These are phyloP conservation scores for Lasius platythorax DNA, from an alignment of 2,888 invertebrate genomes.

Conservation along the genomic window DNA sequence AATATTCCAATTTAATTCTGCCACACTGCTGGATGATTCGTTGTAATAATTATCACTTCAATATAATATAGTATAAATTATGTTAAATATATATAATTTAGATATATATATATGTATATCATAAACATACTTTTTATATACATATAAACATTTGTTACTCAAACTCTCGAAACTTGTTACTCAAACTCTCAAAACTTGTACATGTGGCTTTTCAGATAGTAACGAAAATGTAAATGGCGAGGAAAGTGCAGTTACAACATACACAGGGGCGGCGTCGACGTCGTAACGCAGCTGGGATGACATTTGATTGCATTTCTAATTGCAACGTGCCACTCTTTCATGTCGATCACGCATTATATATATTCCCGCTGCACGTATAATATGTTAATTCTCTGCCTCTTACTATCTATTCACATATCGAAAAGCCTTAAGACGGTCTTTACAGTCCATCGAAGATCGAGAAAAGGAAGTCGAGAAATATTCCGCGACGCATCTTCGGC, in stretches of 20 bases:
- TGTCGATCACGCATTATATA: not conserved
- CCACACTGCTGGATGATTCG: not conserved
- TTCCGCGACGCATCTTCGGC: not conserved
- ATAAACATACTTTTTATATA: not conserved
- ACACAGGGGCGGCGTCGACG: not conserved
- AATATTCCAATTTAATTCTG: not conserved
- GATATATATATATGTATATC: not conserved
- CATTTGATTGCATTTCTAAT: slow-evolving; percentile 4
- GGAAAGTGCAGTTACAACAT: not conserved
- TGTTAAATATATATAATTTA: not conserved
- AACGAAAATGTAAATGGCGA: not conserved
- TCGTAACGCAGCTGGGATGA: not conserved
- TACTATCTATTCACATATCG: not conserved
- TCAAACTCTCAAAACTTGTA: not conserved
- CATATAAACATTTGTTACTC: not conserved
- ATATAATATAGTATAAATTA: not conserved
- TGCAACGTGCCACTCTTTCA: not conserved
- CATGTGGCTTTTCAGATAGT: not conserved
- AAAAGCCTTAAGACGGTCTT: not conserved
- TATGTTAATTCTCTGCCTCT: not conserved
- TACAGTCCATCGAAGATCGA: slow-evolving; percentile 20
- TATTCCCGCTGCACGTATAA: not conserved
- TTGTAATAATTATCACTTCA: no score
- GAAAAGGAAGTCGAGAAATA: not conserved
- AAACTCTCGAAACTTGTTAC: not conserved